phyloP scores from a whole-genome alignment of 2,113 vertebrate species.

The Bubo scandiacus region DNA sequence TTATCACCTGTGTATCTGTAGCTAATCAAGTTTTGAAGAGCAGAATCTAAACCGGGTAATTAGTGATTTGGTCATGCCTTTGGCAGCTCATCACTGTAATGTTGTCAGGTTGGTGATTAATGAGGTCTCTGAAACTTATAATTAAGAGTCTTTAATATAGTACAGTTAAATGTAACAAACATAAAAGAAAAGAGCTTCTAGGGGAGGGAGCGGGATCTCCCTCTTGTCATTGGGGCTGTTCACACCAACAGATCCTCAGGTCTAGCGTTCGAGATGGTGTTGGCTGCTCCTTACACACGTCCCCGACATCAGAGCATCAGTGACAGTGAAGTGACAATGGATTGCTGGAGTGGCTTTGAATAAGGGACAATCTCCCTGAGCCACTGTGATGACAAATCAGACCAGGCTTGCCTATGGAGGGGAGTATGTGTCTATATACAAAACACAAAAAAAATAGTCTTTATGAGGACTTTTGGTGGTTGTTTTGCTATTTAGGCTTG shows the following conservation, averaged over 20 bases:
- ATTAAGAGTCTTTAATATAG: conserved; percentile 17
- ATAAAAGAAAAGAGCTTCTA: not conserved
- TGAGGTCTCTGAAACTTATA: not conserved
- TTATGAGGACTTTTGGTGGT: not conserved
- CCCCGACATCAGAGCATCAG: not conserved
- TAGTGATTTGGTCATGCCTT: conserved; percentile 18
- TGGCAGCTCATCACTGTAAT: not conserved
- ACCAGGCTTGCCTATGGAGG: not conserved
- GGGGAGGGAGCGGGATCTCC: not conserved
- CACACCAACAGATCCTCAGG: not conserved
- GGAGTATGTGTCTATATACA: not conserved
- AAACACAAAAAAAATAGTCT: not conserved
- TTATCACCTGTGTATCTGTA: conserved; percentile 22
- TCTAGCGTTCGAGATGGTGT: accelerated
- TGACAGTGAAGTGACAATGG: not conserved
- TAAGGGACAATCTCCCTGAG: not conserved
- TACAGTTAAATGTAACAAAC: not conserved
- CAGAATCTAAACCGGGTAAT: conserved; percentile 15
- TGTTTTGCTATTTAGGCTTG: not conserved
- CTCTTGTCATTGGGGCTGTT: not conserved
- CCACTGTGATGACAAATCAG: not conserved
- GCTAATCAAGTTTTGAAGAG: conserved; percentile 25
- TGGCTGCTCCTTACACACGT: not conserved
- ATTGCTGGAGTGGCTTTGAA: not conserved
- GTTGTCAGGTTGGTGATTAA: conserved; percentile 33